Evolutionary conservation across 1,140 invertebrate species (phyloP), one percentile per base, ranked within the genome.

Genomic region (Lepidotrigona ventralis): DNA sequence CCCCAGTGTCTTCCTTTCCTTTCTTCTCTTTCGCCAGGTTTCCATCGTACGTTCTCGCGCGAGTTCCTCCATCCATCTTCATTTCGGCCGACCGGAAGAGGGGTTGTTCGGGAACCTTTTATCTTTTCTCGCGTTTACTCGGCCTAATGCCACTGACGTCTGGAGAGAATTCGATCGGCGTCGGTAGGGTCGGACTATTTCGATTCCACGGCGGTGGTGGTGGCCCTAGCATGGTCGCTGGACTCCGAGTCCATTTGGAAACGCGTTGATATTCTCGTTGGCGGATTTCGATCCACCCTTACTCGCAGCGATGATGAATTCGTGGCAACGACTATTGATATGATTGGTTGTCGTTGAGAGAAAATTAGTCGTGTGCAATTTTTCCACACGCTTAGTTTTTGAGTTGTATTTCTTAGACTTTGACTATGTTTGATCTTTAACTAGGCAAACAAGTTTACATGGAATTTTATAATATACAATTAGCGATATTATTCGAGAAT

Each of bases 1-100:
- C 23, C 64, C 29, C 39, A 46, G 3, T 58, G 29, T 63, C 26
- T 23, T 66, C 1, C 46, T 15, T 53, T 17, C 19, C 51, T 23
- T 46, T 46, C 51, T 46, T 33, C 21, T 54, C 51, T 66, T 64
- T 17, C 17, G 26, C 19, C 71, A 17, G 26, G 14, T 79, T 64
- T 17, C 68, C 81, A 39, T 71, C 68, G 83, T 86, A 80, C 70
- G 81, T 82, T 73, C 85, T 86, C 85, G 79, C 86, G 79, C 86
- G 79, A n/a, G 75, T 87, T 88, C 86, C 85, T 88, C 83, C 89
- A 91, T 91, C 87, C 85, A 89, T 91, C 91, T 91, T 91, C 88
- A 90, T 91, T 91, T 60, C 60, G 74, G 39, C 69, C 72, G 68
- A 73, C 79, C 81, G 85, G 85, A 84, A 86, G 82, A 73, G 79